Conservation (phyloP, 1,140 invertebrate genomes). For the Cotesia glomerata region DNA sequence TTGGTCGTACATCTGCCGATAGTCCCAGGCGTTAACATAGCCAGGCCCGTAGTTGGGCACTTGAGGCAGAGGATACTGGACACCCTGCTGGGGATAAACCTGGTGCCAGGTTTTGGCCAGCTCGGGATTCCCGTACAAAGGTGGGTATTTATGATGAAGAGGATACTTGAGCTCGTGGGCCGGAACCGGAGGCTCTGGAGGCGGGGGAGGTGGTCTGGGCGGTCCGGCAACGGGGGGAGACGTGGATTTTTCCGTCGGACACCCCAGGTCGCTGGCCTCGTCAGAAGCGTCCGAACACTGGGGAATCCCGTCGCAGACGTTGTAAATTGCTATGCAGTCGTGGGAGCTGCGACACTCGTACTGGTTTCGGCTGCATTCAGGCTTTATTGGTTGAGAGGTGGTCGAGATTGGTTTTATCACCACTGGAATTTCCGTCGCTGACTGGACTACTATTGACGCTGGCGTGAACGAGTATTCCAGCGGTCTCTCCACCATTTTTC, state of each 20-base stretch:
- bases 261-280: slow-evolving; percentile 81
- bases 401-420: slow-evolving; percentile 25
- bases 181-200: not conserved
- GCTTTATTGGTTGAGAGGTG: slow-evolving; percentile 44
- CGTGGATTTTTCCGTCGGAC: slow-evolving; percentile 66
- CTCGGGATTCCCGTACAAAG: slow-evolving; percentile 43
- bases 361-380: slow-evolving; percentile 78
- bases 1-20: slow-evolving; percentile 51
- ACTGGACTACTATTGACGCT: slow-evolving; percentile 28
- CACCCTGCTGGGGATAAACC: slow-evolving; percentile 41
- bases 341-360: slow-evolving; percentile 84
- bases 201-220: slow-evolving; percentile 32
- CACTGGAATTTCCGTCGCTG: slow-evolving; percentile 39
- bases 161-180: slow-evolving; percentile 44
- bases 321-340: slow-evolving; percentile 95
- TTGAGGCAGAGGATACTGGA: slow-evolving; percentile 46
- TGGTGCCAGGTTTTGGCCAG: slow-evolving; percentile 48
- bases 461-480: slow-evolving; percentile 50
- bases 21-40: slow-evolving; percentile 49
- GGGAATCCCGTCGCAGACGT: slow-evolving; percentile 92
- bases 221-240: slow-evolving; percentile 34
- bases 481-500: slow-evolving; percentile 49
- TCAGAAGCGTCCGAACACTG: slow-evolving; percentile 93
- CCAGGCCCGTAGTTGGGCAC: slow-evolving; percentile 42
- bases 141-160: slow-evolving; percentile 44